These are phyloP conservation scores for Cactoblastis cactorum DNA, from an alignment of 2,888 invertebrate species.

Conservation along the genomic window DNA sequence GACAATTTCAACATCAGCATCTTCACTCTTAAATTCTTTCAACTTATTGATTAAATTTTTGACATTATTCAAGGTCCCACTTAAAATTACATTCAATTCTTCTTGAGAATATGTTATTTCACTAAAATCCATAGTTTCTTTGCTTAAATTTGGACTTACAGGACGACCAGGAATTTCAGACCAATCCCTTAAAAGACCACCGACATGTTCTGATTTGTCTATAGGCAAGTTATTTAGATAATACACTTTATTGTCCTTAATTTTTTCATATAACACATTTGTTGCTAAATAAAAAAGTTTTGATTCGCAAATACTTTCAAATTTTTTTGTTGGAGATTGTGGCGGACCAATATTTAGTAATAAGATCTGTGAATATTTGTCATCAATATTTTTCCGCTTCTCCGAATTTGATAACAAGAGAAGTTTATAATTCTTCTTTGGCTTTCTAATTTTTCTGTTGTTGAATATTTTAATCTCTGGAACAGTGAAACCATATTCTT, in stretches of 20 bases:
- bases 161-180: conserved; percentile 82
- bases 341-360: conserved; percentile 33
- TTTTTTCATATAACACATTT: conserved; percentile 39
- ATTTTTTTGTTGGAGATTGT: not conserved
- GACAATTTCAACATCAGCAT: conserved; percentile 2
- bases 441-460: conserved; percentile 34
- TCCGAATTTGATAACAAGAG: conserved; percentile 42
- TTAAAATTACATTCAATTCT: conserved; percentile 57
- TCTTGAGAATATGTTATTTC: conserved; percentile 52
- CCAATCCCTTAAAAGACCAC: conserved; percentile 81
- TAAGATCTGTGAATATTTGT: conserved; percentile 56
- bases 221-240: conserved; percentile 66
- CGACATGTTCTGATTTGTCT: conserved; percentile 52
- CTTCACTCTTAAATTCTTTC: conserved; percentile 13
- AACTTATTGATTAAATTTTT: conserved; percentile 39
- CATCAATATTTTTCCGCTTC: conserved; percentile 49
- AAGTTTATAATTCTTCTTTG: conserved; percentile 49
- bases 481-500: conserved; percentile 81
- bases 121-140: conserved; percentile 42
- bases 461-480: conserved; percentile 43
- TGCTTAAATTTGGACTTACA: conserved; percentile 60
- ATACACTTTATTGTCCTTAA: conserved; percentile 52
- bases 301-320: conserved; percentile 13
- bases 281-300: conserved; percentile 46
- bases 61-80: conserved; percentile 45